Conservation (phyloP, 2,113 vertebrate genomes). For the Tapirus terrestris region DNA sequence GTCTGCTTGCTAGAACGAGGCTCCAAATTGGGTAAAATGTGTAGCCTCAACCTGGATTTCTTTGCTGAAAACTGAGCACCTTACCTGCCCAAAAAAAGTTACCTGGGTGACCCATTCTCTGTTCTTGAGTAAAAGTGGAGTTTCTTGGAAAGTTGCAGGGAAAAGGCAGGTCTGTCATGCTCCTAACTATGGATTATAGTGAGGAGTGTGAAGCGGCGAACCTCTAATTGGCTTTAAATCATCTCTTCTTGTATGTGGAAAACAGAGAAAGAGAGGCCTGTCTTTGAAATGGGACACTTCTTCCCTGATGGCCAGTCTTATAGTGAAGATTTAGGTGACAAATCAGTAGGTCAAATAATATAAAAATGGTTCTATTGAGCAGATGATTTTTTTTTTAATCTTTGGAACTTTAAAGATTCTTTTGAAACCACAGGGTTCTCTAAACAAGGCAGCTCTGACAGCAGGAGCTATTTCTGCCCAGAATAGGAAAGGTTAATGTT, state of each 20-base stretch:
- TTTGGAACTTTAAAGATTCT: background rate
- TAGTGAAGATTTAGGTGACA: background rate
- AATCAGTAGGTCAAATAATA: background rate
- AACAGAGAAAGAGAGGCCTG: background rate
- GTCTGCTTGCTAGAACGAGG: background rate
- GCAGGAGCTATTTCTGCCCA: slow-evolving; percentile 71
- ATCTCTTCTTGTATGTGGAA: background rate
- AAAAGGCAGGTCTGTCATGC: background rate
- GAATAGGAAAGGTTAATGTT: slow-evolving; percentile 62
- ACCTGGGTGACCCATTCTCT: background rate
- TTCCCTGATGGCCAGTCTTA: background rate
- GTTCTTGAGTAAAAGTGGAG: background rate
- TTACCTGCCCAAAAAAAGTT: background rate
- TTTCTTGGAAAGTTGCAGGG: background rate
- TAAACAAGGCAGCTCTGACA: slow-evolving; percentile 54
- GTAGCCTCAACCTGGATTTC: background rate
- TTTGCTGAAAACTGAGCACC: background rate
- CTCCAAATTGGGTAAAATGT: background rate
- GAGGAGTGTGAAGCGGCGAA: background rate
- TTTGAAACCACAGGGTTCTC: slow-evolving; percentile 58
- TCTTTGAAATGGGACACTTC: background rate
- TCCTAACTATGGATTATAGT: background rate
- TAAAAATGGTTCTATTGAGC: background rate
- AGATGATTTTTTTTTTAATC: background rate
- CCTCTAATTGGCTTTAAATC: rapidly evolving